phyloP scores from a whole-genome alignment of 1,140 invertebrate species.

The Drosophila pandora region DNA sequence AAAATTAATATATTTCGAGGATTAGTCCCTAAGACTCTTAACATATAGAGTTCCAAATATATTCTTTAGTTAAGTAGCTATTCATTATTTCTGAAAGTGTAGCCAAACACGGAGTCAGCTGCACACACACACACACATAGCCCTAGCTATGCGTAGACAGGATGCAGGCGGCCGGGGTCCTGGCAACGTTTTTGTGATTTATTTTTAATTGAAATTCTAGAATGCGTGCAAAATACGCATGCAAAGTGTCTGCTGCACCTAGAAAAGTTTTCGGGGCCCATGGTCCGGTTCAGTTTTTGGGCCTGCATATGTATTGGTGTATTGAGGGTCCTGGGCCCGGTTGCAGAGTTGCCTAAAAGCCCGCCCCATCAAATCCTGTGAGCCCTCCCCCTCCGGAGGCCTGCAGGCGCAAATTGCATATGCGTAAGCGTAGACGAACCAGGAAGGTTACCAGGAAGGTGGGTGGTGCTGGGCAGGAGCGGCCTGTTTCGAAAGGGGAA shows the following conservation, averaged over 20 bases:
- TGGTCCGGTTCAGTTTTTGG: constrained; percentile 9
- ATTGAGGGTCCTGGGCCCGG: constrained; percentile 10
- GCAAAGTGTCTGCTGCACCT: constrained; percentile 80
- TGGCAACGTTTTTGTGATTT: constrained; percentile 83
- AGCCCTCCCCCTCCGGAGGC: constrained; percentile 43
- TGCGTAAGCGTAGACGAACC: constrained; percentile 54
- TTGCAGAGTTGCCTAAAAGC: constrained; percentile 1
- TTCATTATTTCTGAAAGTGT: neutral
- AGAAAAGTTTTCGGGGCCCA: constrained; percentile 60
- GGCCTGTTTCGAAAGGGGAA: constrained; percentile 13
- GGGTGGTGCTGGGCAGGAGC: neutral
- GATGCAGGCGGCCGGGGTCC: constrained; percentile 26
- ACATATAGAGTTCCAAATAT: neutral
- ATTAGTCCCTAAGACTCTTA: too few species aligned
- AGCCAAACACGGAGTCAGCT: constrained; percentile 13
- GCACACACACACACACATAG: constrained; percentile 4
- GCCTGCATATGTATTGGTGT: constrained; percentile 44
- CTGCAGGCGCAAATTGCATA: constrained; percentile 79
- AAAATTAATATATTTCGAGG: neutral
- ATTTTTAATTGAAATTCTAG: constrained; percentile 84
- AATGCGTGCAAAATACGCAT: constrained; percentile 84
- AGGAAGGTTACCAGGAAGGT: constrained; percentile 20
- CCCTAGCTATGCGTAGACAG: constrained; percentile 7
- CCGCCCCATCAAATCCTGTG: constrained; percentile 3
- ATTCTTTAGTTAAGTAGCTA: neutral